Evolutionary conservation across 35 echinoderm and acorn worm species (phyloP).

Genomic region (Antedon bifida): DNA sequence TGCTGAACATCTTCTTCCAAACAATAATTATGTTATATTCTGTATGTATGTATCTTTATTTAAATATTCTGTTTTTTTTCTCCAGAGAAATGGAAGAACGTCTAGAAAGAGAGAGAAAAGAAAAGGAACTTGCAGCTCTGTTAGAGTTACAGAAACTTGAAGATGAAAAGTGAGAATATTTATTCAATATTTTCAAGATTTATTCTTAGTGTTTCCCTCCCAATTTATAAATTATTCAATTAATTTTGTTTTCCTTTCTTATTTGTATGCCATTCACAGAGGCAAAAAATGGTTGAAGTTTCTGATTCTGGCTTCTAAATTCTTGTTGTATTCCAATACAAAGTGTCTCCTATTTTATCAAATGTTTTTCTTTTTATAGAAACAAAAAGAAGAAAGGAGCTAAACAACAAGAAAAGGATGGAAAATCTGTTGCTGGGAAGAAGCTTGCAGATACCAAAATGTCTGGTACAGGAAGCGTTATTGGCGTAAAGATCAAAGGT

Average conservation of each 20-base stretch:
- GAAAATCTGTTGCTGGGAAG: slow-evolving; percentile 30
- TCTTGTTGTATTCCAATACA: too few relatives aligned
- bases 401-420: slow-evolving; percentile 65
- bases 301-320: too few relatives aligned
- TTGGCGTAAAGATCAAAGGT: slow-evolving; percentile 19
- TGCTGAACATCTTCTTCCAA: too few relatives aligned
- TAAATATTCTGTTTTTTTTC: slow-evolving; percentile 3
- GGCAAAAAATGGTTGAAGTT: too few relatives aligned
- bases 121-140: slow-evolving; percentile 59
- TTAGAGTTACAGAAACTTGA: slow-evolving; percentile 81
- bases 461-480: not conserved
- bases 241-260: too few relatives aligned
- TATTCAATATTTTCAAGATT: too few relatives aligned
- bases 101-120: slow-evolving; percentile 73
- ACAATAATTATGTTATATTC: too few relatives aligned
- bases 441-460: slow-evolving; percentile 46
- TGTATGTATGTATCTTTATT: too few relatives aligned
- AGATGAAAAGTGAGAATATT: slow-evolving; percentile 82
- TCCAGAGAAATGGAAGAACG: slow-evolving; percentile 85
- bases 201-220: too few relatives aligned
- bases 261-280: too few relatives aligned
- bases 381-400: slow-evolving; percentile 62
- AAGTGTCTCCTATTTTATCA: too few relatives aligned
- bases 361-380: slow-evolving; percentile 3
- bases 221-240: too few relatives aligned